Base-by-base conservation (phyloP, 2,888 invertebrate species). In the Pardosa pseudoannulata region DNA sequence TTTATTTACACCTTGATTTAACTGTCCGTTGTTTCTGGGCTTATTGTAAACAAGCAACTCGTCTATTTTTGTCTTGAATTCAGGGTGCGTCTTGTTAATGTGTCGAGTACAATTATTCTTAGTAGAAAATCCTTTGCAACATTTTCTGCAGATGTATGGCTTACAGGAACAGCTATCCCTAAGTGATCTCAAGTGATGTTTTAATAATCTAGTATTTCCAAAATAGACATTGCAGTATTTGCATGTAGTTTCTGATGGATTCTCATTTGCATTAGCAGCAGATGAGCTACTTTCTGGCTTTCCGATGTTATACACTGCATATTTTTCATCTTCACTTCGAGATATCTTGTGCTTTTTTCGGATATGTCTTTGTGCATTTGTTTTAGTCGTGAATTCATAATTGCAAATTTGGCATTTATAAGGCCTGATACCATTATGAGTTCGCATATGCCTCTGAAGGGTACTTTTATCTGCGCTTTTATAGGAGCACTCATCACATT, bases 161-260 rank as follows among this genome's bases (percentile, higher is more conserved):
- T 91, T 92, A 88, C 89, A 90, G 29, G 89, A 89, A 80, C 91
- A 91, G 87, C 80, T 87, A 78, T 90, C 90, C 83, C 90, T 90
- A 73, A 91, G 90, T 3, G 91, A 90, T 16, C 91, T 90, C 39
- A 92, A 89, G 87, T 92, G 92, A 81, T 92, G 91, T 87, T 91
- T 91, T 64, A 92, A 89, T 3, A 91, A 91, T 5, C 91, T 90
- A 88, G 91, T 90, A 88, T 90, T 91, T 88, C 91, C 91, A 89
- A 92, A 92, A 88, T 92, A 92, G 27, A 90, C 90, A n/a, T 91
- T 90, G 88, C 92, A 92, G 88, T 91, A 91, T 85, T 91, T 91
- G 89, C 92, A 92, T 28, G 92, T 91, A 82, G 91, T 72, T 29
- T 41, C 41, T 13, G 0, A 13, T 16, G 36, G 16, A 5, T 70